phyloP scores from a whole-genome alignment of 2,797 vertebrate genomes.

The Cirrhinus mrigala region DNA sequence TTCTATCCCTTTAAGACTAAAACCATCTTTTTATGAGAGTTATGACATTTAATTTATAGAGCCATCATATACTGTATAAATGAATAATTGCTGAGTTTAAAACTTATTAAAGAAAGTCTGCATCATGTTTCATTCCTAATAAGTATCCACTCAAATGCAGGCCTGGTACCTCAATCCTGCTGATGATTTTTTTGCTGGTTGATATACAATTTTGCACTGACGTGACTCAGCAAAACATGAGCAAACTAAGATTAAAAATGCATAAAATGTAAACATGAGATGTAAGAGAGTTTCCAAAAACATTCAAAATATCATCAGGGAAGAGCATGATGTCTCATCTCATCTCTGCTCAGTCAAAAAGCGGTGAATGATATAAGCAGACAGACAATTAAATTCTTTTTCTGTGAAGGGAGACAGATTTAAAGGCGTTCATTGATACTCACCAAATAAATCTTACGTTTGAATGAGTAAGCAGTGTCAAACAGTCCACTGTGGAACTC shows the following conservation, averaged over 20 bases:
- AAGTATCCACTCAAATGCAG: neutral
- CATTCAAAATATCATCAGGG: neutral
- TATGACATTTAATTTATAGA: neutral
- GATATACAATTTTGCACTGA: neutral
- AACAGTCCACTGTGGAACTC: neutral
- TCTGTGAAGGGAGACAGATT: neutral
- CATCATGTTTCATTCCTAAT: neutral
- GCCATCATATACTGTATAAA: neutral
- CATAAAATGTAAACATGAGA: neutral
- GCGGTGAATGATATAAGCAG: slow-evolving; percentile 7
- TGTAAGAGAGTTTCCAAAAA: neutral
- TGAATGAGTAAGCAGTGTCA: neutral
- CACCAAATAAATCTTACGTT: slow-evolving; percentile 14
- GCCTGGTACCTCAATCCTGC: neutral
- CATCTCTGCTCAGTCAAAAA: slow-evolving; percentile 5
- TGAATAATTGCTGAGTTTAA: neutral
- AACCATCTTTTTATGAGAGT: neutral
- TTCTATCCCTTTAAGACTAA: neutral
- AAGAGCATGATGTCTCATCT: slow-evolving; percentile 12
- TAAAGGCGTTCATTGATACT: slow-evolving; percentile 9
- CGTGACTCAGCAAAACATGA: slow-evolving; percentile 19
- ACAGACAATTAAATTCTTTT: slow-evolving; percentile 14
- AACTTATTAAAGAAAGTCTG: neutral
- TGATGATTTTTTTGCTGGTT: neutral
- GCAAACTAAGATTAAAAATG: neutral